phyloP scores from a whole-genome alignment of 1,140 invertebrate species.

The Nylanderia fulva region DNA sequence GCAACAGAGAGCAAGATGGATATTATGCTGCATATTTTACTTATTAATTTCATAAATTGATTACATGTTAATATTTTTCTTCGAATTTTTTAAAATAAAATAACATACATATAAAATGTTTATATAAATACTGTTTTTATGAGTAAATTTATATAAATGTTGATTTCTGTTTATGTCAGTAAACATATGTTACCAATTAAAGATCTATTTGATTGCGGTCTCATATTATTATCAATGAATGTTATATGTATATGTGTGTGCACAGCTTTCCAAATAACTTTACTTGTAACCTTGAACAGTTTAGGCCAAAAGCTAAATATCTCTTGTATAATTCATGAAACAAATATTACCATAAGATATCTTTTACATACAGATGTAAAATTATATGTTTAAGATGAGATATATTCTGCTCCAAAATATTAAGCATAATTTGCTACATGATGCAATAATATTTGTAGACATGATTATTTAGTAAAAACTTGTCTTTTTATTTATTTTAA shows the following conservation, averaged over 20 bases:
- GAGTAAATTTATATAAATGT: conserved; percentile 4
- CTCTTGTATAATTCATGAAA: conserved; percentile 46
- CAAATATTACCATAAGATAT: conserved; percentile 29
- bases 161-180: not conserved
- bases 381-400: not conserved
- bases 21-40: not conserved
- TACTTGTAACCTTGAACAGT: conserved; percentile 71
- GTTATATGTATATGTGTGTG: conserved; percentile 55
- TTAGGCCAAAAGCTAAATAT: conserved; percentile 60
- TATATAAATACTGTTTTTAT: not conserved
- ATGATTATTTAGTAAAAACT: not conserved
- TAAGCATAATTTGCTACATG: not conserved
- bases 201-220: conserved; percentile 64
- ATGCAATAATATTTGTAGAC: not conserved
- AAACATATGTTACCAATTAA: conserved; percentile 31
- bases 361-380: not conserved
- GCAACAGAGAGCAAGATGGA: not conserved
- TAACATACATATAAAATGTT: not conserved
- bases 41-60: not conserved
- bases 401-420: not conserved
- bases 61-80: not conserved
- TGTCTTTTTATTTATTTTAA: not conserved
- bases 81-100: not conserved
- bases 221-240: conserved; percentile 63
- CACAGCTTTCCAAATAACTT: conserved; percentile 78